Evolutionary conservation across 2,797 vertebrate genomes (phyloP), one percentile per base, ranked within the genome.

Genomic region (Crocodylus rhombifer): DNA sequence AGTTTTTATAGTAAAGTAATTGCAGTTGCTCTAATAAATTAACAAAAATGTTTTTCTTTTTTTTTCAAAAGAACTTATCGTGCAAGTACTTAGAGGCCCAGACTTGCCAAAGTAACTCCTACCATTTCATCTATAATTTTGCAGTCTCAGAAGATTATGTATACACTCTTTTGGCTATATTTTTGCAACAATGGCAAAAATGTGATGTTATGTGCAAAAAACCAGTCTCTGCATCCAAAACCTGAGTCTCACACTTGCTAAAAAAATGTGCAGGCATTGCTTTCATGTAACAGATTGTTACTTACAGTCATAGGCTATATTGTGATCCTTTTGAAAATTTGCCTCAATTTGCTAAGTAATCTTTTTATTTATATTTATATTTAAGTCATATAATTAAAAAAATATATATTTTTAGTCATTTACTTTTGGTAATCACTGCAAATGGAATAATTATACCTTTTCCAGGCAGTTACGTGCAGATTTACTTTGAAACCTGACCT

Each of bases 311-410:
- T 28, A 56, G 79, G 51, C 16, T 14, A 0, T 14, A 23, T 80
- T 86, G 84, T 90, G 73, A 51, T 77, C 69, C 28, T 80, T 80
- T 86, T 89, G 91, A 89, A 77, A 94, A 25, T 12, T 30, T 58
- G 71, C 73, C 89, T 25, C 78, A 51, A 63, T 51, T 73, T 73
- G 36, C 42, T 71, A 71, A 73, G 42, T 73, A 51, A 33, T 73
- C 69, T 51, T 51, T 57, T 84, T 60, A 9, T 1, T 2, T n/a
- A 1, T 60, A 9, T 1, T 2, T n/a, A 1, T 11, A 13, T 26
- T 88, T 63, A 8, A 18, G 11, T 25, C 7, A 73, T 74, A 42
- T 60, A 5, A n/a, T 51, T 73, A 51, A 5, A 16, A 73, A 51
- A 51, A 51, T 51, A 51, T 56, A 33, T 56, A 25, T 42, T 60